These are phyloP conservation scores for Drosophila persimilis DNA, from an alignment of 1,140 invertebrate genomes.

Conservation along the genomic window DNA sequence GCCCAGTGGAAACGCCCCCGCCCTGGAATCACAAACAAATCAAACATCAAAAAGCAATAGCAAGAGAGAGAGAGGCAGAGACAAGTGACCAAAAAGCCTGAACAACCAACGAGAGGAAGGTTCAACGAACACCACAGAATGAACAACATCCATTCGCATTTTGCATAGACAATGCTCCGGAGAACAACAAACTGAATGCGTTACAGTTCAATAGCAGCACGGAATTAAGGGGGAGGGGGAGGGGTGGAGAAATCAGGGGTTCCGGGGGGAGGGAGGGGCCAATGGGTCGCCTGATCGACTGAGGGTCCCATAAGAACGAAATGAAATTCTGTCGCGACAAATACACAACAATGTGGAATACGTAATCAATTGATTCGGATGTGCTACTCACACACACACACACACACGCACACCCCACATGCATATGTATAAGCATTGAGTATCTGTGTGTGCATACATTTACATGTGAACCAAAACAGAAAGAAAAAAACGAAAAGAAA, in stretches of 20 bases:
- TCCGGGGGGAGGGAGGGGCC: constrained; percentile 12
- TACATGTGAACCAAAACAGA: constrained; percentile 30
- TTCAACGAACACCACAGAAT: constrained; percentile 51
- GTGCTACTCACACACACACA: constrained; percentile 23
- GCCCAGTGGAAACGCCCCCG: background rate
- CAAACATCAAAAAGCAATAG: constrained; percentile 36
- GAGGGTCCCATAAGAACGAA: constrained; percentile 68
- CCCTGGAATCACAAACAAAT: constrained; percentile 12
- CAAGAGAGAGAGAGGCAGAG: background rate
- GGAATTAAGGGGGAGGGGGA: background rate
- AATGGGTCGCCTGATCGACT: constrained; percentile 59
- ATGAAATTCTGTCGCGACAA: constrained; percentile 81
- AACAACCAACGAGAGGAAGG: constrained; percentile 57
- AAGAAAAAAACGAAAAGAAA: constrained; percentile 24
- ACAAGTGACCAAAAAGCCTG: constrained; percentile 66
- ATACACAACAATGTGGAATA: constrained; percentile 69
- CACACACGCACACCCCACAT: constrained; percentile 15
- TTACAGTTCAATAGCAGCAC: constrained; percentile 69
- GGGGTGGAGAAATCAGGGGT: background rate
- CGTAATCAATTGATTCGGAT: constrained; percentile 74
- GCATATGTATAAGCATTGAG: constrained; percentile 2
- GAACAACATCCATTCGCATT: constrained; percentile 37
- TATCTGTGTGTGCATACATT: constrained; percentile 58
- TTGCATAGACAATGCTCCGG: constrained; percentile 65
- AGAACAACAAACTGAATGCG: constrained; percentile 54